Conservation (phyloP, 2,113 vertebrate genomes). For the Alethe diademata region DNA sequence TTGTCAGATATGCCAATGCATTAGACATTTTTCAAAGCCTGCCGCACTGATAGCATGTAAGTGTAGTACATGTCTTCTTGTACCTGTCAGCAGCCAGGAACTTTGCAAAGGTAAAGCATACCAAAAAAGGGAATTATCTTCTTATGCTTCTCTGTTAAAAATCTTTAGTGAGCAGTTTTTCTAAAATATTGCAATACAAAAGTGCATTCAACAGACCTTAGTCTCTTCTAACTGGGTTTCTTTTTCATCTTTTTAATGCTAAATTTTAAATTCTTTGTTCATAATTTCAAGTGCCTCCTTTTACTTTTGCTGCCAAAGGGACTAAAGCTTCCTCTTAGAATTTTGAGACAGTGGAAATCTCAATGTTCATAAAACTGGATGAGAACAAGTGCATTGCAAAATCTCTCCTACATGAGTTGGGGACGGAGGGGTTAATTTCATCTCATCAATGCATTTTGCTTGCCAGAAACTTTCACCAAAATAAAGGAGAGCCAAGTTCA, state of each 20-base stretch:
- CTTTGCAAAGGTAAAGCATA: constrained; percentile 35
- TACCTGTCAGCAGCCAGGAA: constrained; percentile 45
- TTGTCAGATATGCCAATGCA: constrained; percentile 51
- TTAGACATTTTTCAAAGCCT: constrained; percentile 37
- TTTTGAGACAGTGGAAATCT: neutral
- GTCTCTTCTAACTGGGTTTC: neutral
- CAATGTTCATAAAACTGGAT: neutral
- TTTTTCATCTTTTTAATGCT: neutral
- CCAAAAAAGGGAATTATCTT: constrained; percentile 27
- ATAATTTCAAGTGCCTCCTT: neutral
- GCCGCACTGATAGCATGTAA: constrained; percentile 35
- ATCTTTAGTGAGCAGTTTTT: neutral
- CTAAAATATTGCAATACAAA: neutral
- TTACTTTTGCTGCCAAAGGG: neutral
- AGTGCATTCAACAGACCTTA: neutral
- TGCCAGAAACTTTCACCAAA: neutral
- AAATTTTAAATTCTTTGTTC: neutral
- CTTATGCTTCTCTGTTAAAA: neutral
- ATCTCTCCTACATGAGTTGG: fast-evolving
- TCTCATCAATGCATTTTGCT: neutral
- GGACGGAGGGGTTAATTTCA: neutral
- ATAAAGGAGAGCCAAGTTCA: neutral
- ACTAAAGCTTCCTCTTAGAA: neutral
- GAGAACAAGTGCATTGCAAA: neutral
- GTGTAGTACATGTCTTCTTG: neutral